Base-by-base conservation (phyloP, 2,113 vertebrate genomes). In the Excalfactoria chinensis region DNA sequence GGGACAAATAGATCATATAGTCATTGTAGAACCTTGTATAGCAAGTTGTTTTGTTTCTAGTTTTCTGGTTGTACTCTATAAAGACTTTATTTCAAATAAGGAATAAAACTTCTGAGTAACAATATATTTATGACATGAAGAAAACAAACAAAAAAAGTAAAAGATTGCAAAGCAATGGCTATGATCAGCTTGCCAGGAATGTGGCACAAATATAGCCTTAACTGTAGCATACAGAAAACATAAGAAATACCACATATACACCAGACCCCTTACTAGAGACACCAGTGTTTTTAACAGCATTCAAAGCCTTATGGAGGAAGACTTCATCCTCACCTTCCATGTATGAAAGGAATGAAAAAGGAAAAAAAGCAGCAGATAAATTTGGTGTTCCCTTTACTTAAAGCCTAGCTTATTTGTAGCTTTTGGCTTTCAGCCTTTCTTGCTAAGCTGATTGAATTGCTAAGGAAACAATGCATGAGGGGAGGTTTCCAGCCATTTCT, bases 371-470 rank as follows among this genome's bases (percentile, higher is more conserved):
- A 75, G 55, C 14, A 92, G 53, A 69, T 53, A 46, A 3, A 26
- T 56, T 17, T 58, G 75, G 25, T 53, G 28, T 79, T 93, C 34
- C 49, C 67, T 84, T 93, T 72, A 69, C 49, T 49, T 35, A 82
- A 84, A 72, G 15, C 28, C 79, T 70, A 41, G 49, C 37, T 79
- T 90, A 69, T 55, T 75, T 95, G 40, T 69, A 87, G 55, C 37
- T 78, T 82, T 94, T 92, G 92, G 67, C 63, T 82, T 79, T 78
- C 67, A 82, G 46, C 22, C 71, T 68, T 63, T 94, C 71, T n/a
- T 88, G 41, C 58, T 66, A 88, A 70, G 26, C 22, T 82, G 90
- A 75, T 64, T 59, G 86, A 93, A 73, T 46, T 93, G 62, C 77
- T 75, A 60, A 89, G 80, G 84, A 84, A 93, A 88, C 46, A 14